phyloP scores from a whole-genome alignment of 2,797 vertebrate species.

The Champsocephalus gunnari region DNA sequence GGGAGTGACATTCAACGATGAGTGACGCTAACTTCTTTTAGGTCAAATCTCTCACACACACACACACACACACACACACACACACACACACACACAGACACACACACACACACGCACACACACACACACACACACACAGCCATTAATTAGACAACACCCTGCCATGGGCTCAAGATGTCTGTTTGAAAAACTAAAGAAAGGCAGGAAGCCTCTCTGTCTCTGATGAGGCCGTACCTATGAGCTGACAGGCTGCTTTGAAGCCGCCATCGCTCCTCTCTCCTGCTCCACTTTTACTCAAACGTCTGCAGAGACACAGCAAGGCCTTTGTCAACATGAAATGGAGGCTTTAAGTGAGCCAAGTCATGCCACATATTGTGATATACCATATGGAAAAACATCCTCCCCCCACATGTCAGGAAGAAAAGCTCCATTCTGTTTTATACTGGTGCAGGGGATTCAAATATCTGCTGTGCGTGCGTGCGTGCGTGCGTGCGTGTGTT shows the following conservation, averaged over 20 bases:
- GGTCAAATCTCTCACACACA: constrained; percentile 63
- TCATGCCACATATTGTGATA: constrained; percentile 65
- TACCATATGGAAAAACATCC: constrained; percentile 45
- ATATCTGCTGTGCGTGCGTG: constrained; percentile 11
- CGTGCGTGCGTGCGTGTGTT: neutral
- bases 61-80: constrained; percentile 22
- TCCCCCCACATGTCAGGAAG: constrained; percentile 48
- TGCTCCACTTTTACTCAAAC: constrained; percentile 51
- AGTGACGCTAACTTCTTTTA: constrained; percentile 69
- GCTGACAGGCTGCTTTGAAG: constrained; percentile 81
- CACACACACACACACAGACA: constrained; percentile 27
- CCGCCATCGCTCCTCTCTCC: constrained; percentile 55
- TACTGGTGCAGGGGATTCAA: constrained; percentile 20
- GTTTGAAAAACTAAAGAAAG: constrained; percentile 75
- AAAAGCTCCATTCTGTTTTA: constrained; percentile 28
- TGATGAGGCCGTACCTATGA: constrained; percentile 71
- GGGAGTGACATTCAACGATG: constrained; percentile 60
- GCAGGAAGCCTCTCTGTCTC: constrained; percentile 57
- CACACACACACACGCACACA: constrained; percentile 36
- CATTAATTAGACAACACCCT: constrained; percentile 79
- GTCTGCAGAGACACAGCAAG: constrained; percentile 44
- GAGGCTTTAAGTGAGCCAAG: constrained; percentile 68
- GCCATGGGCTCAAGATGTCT: constrained; percentile 70
- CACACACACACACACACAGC: constrained; percentile 33
- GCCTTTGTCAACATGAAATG: constrained; percentile 77